Conservation (phyloP, 1,140 invertebrate species). For the Geopemphigus sp. region DNA sequence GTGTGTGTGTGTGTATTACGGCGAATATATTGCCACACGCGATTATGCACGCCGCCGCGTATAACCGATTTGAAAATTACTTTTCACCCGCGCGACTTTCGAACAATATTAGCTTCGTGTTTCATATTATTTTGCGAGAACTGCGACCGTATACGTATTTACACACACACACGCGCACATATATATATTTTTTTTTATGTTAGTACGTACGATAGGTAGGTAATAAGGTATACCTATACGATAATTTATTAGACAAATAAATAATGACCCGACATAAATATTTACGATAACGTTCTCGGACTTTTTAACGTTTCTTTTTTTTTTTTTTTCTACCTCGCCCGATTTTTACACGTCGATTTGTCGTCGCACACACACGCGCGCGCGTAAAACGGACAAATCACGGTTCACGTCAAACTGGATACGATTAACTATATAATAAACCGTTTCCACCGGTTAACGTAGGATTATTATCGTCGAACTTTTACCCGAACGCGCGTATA, state of each 20-base stretch:
- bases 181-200: background rate
- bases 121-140: conserved; percentile 10
- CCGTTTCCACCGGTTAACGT: too few species aligned
- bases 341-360: conserved; percentile 15
- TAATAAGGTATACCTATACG: background rate
- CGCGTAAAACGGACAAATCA: background rate
- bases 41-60: background rate
- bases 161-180: too few species aligned
- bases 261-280: conserved; percentile 4
- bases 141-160: too few species aligned
- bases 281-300: conserved; percentile 4
- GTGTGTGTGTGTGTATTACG: background rate
- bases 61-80: background rate
- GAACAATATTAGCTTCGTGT: background rate
- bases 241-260: conserved; percentile 24
- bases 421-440: too few species aligned
- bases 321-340: background rate
- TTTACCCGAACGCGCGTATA: too few species aligned
- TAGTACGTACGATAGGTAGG: background rate
- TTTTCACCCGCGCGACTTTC: background rate
- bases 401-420: background rate
- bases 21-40: too few species aligned
- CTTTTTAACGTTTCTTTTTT: background rate
- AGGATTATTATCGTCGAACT: too few species aligned
- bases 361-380: background rate